Base-by-base conservation (phyloP, 2,888 invertebrate genomes). In the Hoplodrina ambigua region DNA sequence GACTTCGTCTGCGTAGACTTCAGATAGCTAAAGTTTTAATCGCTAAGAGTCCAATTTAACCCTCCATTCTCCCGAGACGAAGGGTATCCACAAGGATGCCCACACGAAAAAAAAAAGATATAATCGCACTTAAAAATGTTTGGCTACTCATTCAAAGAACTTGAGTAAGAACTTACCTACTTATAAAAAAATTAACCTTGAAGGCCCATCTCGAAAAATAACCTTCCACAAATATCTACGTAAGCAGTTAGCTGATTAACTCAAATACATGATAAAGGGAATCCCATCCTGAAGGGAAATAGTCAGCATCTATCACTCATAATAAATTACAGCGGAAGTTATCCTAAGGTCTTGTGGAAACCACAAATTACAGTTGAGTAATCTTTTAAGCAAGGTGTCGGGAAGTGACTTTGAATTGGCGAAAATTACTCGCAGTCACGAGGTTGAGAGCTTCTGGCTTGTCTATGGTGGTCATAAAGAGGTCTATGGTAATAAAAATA, bases 291-390 rank as follows among this genome's bases (percentile, higher is more conserved):
- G 8, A 10, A 10, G 56, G 52, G 44, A 57, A 72, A 68, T 56
- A 37, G 68, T 46, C 25, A 15, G n/a, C 49, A 30, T 59, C 33
- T 56, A 67, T 53, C 56, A 67, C 44, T 75, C 68, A 57, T n/a
- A 72, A 15, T 13, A 72, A 72, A 75, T 72, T 72, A 20, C 75
- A 1, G n/a, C 68, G 72, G 72, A 69, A 63, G 68, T 44, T 58
- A 74, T 73, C 41, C 46, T 41, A 37, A 55, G 58, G 74, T 73
- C 58, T 62, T 44, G 74, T 74, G 74, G 74, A 58, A 68, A 13
- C 75, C 59, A 46, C 52, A 69, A 69, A 73, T 73, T 73, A 56
- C n/a, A 11, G 55, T 25, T 46, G 69, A 76, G 19, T 76, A 69
- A 72, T 20, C 19, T 3, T 41, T 17, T n/a, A n/a, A 67, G 67